Percentiles rank a stretch among this genome's conserved stretches.
Evolutionary conservation across 2,113 vertebrate genomes (phyloP).

Genomic region (Cyphomyrus plagiostoma): DNA sequence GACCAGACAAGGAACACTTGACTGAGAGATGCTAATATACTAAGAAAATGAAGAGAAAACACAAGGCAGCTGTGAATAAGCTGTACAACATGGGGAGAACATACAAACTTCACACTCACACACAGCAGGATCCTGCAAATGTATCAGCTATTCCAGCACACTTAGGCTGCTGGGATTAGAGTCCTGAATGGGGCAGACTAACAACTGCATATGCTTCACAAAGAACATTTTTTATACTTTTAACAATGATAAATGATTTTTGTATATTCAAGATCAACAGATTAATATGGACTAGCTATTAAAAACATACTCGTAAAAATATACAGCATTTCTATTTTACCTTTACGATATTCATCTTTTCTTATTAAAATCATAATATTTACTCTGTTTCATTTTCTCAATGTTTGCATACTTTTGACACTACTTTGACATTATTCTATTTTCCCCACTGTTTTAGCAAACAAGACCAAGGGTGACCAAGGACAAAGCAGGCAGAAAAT

Average conservation of each 20-base stretch:
- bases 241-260: not conserved
- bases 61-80: not conserved
- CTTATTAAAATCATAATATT: not conserved
- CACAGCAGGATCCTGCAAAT: not conserved
- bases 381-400: not conserved
- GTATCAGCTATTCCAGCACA: not conserved
- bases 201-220: not conserved
- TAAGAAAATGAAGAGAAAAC: no score
- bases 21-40: no score
- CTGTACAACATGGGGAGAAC: not conserved
- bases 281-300: not conserved
- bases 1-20: no score
- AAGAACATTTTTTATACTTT: not conserved
- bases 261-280: not conserved
- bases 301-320: not conserved
- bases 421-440: not conserved
- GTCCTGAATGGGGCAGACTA: not conserved
- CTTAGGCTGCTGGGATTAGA: not conserved
- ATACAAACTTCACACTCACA: not conserved
- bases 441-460: not conserved
- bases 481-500: not conserved
- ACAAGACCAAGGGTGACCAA: not conserved
- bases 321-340: not conserved
- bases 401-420: not conserved
- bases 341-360: not conserved